Base-by-base conservation (phyloP, 1,140 invertebrate species). In the Belonocnema kinseyi region DNA sequence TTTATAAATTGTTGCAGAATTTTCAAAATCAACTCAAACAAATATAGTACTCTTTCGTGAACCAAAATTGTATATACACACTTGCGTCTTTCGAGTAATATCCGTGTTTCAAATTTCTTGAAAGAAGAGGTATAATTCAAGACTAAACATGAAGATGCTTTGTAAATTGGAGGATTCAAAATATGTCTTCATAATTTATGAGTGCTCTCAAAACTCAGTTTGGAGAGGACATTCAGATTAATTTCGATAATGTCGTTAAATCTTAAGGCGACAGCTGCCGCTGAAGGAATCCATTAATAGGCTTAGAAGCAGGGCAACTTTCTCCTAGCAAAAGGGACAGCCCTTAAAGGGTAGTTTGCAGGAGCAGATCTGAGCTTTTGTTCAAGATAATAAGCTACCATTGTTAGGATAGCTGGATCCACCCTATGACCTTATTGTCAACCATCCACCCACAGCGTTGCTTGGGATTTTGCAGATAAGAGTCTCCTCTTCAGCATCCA, bases 201-300 rank as follows among this genome's bases (percentile, higher is more conserved):
- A 40, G 58, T 33, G 58, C 58, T 40, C 16, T 40, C 11, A 16
- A 46, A 46, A n/a, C 58, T 66, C 1, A 0, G 33, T 4, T 16
- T 66, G 58, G 6, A 33, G 13, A 66, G 11, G 58, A 33, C 58
- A 66, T 21, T 54, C 58, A 80, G 80, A 88, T 88, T 87, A 87
- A 88, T 88, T 80, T 75, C 52, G 80, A 86, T 85, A 81, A 86
- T 88, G 79, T 83, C 86, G 80, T 87, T 89, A 86, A 88, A 88
- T 90, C 86, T 89, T 88, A 86, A 86, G 83, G 79, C 83, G 86
- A 81, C 87, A 88, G 85, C 87, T 89, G 88, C 79, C 73, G 77
- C 75, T 90, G 88, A 89, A 89, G 88, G 88, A 89, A 89, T 87
- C 83, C 86, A 88, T 88, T 88, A 87, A 82, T 85, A 87, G 85